These are phyloP conservation scores for Nephrotoma appendiculata DNA, from an alignment of 2,888 invertebrate genomes.

Conservation along the genomic window DNA sequence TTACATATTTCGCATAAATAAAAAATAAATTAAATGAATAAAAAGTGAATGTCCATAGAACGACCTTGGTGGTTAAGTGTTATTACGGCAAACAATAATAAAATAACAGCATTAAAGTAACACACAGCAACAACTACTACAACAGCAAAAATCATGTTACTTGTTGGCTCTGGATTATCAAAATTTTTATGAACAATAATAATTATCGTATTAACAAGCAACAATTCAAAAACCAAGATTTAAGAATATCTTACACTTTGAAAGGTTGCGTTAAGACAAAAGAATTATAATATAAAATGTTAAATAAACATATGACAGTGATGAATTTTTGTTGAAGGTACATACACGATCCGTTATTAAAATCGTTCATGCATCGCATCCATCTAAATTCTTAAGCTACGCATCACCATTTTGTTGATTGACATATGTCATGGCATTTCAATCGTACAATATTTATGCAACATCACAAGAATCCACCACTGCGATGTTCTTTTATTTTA, in stretches of 20 bases:
- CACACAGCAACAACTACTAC: background rate
- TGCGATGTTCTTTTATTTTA: background rate
- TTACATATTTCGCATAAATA: constrained; percentile 3
- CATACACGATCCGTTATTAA: background rate
- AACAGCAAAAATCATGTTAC: background rate
- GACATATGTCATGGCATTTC: background rate
- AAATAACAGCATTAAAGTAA: background rate
- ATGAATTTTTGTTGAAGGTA: background rate
- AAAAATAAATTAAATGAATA: background rate
- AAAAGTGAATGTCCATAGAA: constrained; percentile 3
- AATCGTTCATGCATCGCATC: background rate
- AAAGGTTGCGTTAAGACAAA: background rate
- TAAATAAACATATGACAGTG: background rate
- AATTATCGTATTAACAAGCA: background rate
- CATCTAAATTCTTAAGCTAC: background rate
- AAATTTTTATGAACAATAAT: background rate
- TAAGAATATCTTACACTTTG: background rate
- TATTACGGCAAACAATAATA: background rate
- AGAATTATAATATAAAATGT: background rate
- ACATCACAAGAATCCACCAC: background rate
- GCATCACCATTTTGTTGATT: background rate
- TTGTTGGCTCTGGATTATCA: background rate
- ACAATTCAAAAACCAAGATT: background rate
- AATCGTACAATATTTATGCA: background rate
- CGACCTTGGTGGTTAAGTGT: constrained; percentile 3